Evolutionary conservation across 2,113 vertebrate genomes (phyloP), one percentile per base, ranked within the genome.

Genomic region (Brienomyrus longianalis): DNA sequence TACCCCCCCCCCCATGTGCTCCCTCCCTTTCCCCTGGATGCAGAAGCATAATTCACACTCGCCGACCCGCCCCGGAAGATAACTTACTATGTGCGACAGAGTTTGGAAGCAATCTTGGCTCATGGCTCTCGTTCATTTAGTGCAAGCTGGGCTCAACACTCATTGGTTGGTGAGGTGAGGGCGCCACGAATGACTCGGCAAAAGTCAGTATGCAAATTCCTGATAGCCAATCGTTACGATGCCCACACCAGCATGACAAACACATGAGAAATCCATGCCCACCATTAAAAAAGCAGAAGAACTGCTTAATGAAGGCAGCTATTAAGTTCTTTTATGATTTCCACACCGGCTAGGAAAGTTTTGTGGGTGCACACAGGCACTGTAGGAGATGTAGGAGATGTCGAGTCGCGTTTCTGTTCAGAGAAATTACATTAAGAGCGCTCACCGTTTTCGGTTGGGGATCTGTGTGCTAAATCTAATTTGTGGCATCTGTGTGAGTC

Each of bases 401-500:
- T 48, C 9, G 3, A 84, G 39, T n/a, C 3, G 45, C 1, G 2
- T 47, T 0, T 47, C 83, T 3, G 21, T n/a, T 48, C 83, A 48
- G 83, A 77, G 70, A 77, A 11, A 15, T 39, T 13, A 77, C 31
- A 4, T 48, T 13, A 48, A 48, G 39, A 84, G 45, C 23, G 89
- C 86, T 92, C 83, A 27, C 54, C 70, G 93, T 94, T 93, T 95
- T 95, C 94, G 95, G 95, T 97, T 96, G 95, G 96, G 95, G 96
- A 97, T 96, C 96, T 96, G 96, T 96, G 95, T 96, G 95, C 96
- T 95, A 97, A 97, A 97, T 97, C 96, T 97, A 98, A 98, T 98
- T 97, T 97, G 96, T 95, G 96, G 95, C 97, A 97, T 97, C 96
- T 97, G 97, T 96, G 94, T 97, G 97, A 97, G 97, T 98, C 97